phyloP scores from a whole-genome alignment of 2,113 vertebrate genomes.

The Edolisoma coerulescens region DNA sequence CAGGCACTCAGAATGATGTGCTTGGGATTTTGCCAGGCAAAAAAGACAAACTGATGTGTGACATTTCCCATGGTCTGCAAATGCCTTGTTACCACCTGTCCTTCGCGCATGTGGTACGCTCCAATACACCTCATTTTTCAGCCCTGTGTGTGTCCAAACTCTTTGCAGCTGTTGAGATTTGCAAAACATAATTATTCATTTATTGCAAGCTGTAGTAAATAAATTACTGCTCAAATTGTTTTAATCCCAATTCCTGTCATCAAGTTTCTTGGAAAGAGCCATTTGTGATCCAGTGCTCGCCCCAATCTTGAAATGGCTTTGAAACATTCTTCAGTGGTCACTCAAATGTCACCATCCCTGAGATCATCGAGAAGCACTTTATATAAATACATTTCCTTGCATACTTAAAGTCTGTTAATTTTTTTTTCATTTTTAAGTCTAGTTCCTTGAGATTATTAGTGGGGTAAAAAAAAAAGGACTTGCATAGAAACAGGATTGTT shows the following conservation, averaged over 20 bases:
- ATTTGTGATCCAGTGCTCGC: not conserved
- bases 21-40: not conserved
- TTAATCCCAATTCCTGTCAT: not conserved
- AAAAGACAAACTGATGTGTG: not conserved
- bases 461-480: rapidly evolving
- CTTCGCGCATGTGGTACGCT: rapidly evolving
- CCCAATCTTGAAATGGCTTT: not conserved
- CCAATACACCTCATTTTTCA: not conserved
- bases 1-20: rapidly evolving
- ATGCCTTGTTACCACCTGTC: rapidly evolving
- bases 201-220: not conserved
- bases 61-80: not conserved
- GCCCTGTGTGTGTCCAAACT: not conserved
- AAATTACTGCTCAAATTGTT: not conserved
- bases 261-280: not conserved
- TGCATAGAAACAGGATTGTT: not conserved
- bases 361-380: not conserved
- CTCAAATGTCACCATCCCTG: not conserved
- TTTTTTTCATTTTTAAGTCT: not conserved
- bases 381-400: not conserved
- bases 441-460: not conserved
- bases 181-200: not conserved
- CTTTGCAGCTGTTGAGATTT: not conserved
- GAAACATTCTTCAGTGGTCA: not conserved
- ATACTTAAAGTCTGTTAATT: not conserved